Conservation (phyloP, 2,113 vertebrate species). For the Siniperca knerii region DNA sequence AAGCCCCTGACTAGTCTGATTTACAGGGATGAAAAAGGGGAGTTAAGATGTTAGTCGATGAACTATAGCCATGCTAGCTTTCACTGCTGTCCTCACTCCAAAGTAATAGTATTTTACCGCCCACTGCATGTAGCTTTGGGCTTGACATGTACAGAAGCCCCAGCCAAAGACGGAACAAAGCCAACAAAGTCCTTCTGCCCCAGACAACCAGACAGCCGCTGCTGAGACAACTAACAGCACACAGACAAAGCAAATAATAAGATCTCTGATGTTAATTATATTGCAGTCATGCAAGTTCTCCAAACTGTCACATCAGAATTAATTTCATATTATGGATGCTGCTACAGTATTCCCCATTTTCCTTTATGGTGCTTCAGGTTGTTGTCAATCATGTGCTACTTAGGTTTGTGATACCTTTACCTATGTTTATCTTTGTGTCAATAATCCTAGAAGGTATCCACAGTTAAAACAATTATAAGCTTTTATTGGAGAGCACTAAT, state of each 20-base stretch:
- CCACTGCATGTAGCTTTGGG: conserved; percentile 44
- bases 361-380: neutral
- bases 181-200: conserved; percentile 47
- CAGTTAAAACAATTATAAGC: neutral
- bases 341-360: neutral
- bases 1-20: conserved; percentile 72
- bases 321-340: neutral
- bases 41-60: conserved; percentile 74
- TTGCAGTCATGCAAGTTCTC: neutral
- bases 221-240: conserved; percentile 27
- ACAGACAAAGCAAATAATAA: conserved; percentile 27
- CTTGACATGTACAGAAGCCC: conserved; percentile 39
- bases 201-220: conserved; percentile 16
- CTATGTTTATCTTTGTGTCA: neutral
- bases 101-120: conserved; percentile 58
- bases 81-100: conserved; percentile 68
- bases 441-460: neutral
- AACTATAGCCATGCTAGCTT: conserved; percentile 71
- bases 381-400: neutral
- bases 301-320: neutral
- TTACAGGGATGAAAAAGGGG: conserved; percentile 72
- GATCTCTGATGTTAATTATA: conserved; percentile 8
- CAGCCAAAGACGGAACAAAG: conserved; percentile 46
- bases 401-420: neutral
- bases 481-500: neutral